Evolutionary conservation across 1,140 invertebrate species (phyloP).

Genomic region (Cotesia vestalis): DNA sequence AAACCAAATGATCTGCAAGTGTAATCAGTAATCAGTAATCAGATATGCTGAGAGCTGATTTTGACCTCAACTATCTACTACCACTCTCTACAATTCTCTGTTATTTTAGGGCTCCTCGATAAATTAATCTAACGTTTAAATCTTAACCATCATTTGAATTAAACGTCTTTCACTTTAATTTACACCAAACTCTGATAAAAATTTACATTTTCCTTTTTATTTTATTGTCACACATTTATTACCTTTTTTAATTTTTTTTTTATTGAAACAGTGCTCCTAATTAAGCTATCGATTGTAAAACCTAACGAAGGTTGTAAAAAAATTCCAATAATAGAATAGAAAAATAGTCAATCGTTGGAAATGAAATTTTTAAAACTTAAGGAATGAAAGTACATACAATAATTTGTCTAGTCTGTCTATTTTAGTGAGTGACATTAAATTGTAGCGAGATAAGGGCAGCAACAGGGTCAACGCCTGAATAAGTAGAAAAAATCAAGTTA

Average conservation of each 20-base stretch:
- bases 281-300: no score
- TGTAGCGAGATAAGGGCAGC: neutral
- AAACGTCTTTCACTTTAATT: no score
- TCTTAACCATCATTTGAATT: neutral
- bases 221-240: no score
- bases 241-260: no score
- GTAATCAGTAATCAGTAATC: conserved; percentile 34
- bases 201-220: no score
- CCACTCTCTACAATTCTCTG: conserved; percentile 7
- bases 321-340: no score
- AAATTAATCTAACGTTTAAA: conserved; percentile 1
- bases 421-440: neutral
- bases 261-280: no score
- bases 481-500: neutral
- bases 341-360: no score
- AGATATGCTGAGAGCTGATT: neutral
- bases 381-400: neutral
- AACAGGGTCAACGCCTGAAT: conserved; percentile 2
- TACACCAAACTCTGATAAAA: no score
- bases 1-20: conserved; percentile 43
- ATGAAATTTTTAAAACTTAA: no score
- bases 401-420: conserved; percentile 16
- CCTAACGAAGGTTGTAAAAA: no score
- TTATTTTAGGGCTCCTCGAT: neutral
- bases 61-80: conserved; percentile 15